phyloP scores from a whole-genome alignment of 2,888 invertebrate genomes.

The Bombylius discolor region DNA sequence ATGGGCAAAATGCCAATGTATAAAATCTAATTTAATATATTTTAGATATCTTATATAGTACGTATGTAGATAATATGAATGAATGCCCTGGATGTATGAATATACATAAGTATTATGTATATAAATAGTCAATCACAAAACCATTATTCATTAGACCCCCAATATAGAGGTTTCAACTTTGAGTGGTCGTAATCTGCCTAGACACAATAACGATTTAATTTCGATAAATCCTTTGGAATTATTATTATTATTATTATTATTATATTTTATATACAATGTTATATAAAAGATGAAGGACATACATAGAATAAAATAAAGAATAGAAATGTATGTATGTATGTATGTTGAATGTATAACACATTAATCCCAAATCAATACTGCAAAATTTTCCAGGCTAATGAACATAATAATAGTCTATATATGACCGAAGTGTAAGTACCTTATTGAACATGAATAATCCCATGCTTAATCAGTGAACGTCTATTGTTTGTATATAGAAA shows the following conservation, averaged over 20 bases:
- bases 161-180: not conserved
- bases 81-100: too few relatives aligned
- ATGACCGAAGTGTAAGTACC: constrained; percentile 3
- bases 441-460: constrained; percentile 6
- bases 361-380: constrained; percentile 6
- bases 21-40: too few relatives aligned
- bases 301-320: too few relatives aligned
- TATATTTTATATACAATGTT: not conserved
- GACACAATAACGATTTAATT: constrained; percentile 6
- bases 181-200: not conserved
- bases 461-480: constrained; percentile 3
- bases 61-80: too few relatives aligned
- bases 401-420: constrained; percentile 5
- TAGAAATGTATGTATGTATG: not conserved
- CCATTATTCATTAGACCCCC: too few relatives aligned
- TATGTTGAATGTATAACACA: not conserved
- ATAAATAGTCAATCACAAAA: too few relatives aligned
- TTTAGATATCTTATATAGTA: too few relatives aligned
- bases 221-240: constrained; percentile 5
- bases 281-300: too few relatives aligned
- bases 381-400: constrained; percentile 6
- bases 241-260: not conserved
- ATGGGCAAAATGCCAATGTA: not conserved
- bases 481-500: constrained; percentile 1
- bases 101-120: too few relatives aligned